Evolutionary conservation across 2,797 vertebrate species (phyloP), one percentile per base, ranked within the genome.

Genomic region (Leptatherina wallacei): DNA sequence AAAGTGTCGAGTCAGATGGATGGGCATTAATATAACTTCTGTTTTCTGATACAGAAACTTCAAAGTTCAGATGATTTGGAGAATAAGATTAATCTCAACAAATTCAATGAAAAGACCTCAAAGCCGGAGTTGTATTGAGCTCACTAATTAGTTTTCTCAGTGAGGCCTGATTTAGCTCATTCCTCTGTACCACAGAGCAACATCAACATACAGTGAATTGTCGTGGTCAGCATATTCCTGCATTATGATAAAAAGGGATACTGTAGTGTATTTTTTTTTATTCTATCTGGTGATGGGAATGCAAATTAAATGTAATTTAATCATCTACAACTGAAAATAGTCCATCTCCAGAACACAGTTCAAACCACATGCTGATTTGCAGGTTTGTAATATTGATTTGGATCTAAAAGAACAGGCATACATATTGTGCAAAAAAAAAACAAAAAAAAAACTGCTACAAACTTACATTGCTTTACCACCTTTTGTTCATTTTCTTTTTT

Each of bases 1-100:
- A 71, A 35, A 52, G 44, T 14, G 24, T 62, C 30, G 16, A 44
- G 51, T 85, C 75, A 77, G 33, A 51, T 63, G 51, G 36, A 29
- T 33, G 20, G 1, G 44, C 38, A 32, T 29, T 7, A 30, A 35
- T 14, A 22, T 29, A 58, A 2, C 29, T 49, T 47, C 16, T 57
- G 9, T 61, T n/a, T 55, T 63, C 18, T n/a, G 10, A 24, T 65
- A 12, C 8, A 27, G 14, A 61, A 69, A 56, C 8, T 1, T 64
- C 60, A 61, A 60, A 29, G 24, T n/a, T 35, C 29, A 49, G 20
- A 35, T 14, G 7, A 47, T 44, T 22, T 64, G 27, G 38, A 16
- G 24, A 51, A 20, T 44, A 18, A 24, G 8, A 4, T 20, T 1
- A 2, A 59, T 13, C 36, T 52, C 36, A 29, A 30, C 16, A 20